Percentiles rank a stretch among this genome's conserved stretches.
These are phyloP conservation scores for Siniperca scherzeri DNA, from an alignment of 2,797 vertebrate genomes.

Conservation along the genomic window DNA sequence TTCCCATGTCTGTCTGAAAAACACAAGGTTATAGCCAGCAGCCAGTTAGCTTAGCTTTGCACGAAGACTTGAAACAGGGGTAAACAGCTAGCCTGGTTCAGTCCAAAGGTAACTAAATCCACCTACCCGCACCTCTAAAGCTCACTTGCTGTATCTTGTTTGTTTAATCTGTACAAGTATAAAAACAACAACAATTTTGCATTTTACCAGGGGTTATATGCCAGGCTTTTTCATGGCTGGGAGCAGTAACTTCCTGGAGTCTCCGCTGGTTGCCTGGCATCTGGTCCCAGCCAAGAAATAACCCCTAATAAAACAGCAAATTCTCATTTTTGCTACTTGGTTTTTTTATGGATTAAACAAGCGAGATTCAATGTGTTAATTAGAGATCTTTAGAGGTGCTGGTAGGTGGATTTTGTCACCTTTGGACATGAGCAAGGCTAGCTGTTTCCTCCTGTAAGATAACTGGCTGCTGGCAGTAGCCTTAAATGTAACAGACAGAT, in stretches of 20 bases:
- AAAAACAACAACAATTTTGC: background rate
- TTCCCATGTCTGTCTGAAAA: background rate
- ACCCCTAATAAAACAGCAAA: background rate
- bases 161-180: background rate
- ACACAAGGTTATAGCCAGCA: background rate
- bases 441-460: background rate
- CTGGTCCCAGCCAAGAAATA: background rate
- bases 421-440: background rate
- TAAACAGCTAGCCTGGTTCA: background rate
- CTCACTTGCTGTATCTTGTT: background rate
- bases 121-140: background rate
- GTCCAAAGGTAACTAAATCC: background rate
- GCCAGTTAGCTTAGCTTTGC: slow-evolving; percentile 11
- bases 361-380: background rate
- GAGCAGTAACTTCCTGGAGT: background rate
- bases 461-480: background rate
- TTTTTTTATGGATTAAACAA: background rate
- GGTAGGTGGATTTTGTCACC: background rate
- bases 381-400: background rate
- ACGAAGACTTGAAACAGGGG: background rate
- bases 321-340: background rate
- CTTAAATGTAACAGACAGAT: background rate
- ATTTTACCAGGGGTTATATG: background rate
- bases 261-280: background rate
- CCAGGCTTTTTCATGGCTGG: background rate